Evolutionary conservation across 2,888 invertebrate genomes (phyloP), one percentile per base, ranked within the genome.

Genomic region (Luperina nickerlii): DNA sequence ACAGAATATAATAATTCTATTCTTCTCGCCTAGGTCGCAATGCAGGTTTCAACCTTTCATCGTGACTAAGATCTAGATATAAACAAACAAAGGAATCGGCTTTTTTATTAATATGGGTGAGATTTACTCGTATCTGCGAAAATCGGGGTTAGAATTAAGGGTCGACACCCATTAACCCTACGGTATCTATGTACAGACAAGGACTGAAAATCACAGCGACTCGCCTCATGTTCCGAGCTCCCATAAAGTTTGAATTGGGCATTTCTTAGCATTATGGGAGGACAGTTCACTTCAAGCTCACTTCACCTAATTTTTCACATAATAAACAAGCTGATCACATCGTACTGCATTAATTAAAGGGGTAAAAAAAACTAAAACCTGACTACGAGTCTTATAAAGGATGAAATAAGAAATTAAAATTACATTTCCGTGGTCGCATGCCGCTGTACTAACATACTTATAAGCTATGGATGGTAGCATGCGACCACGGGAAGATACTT

Each of bases 41-140:
- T 71, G 32, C 78, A 76, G 51, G 42, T 38, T 48, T 68, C 15
- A 57, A 42, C 60, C 27, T 74, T 76, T 82, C 68, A 70, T 45
- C 57, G 51, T 57, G 48, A 48, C 38, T 79, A 68, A 83, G 83
- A 57, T 62, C 72, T 74, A 63, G 42, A 72, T 72, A 75, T 78
- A 70, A 75, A 60, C 45, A 54, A 51, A 84, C 83, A 83, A 80
- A 70, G 62, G 70, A 60, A 60, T 60, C 27, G 15, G 13, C 8
- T 63, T 86, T 76, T 85, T 82, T 86, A 62, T 72, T 65, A 65
- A 32, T 77, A 45, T 48, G 51, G 27, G 38, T 1, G n/a, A 11
- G 42, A 54, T 42, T 27, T 32, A 38, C 4, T 32, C 32, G 32
- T 38, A 38, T 66, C 42, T 42, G n/a, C n/a, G 7, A 5, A 62